Conservation (phyloP, 2,797 vertebrate species). For the Gymnopithys bicolor region DNA sequence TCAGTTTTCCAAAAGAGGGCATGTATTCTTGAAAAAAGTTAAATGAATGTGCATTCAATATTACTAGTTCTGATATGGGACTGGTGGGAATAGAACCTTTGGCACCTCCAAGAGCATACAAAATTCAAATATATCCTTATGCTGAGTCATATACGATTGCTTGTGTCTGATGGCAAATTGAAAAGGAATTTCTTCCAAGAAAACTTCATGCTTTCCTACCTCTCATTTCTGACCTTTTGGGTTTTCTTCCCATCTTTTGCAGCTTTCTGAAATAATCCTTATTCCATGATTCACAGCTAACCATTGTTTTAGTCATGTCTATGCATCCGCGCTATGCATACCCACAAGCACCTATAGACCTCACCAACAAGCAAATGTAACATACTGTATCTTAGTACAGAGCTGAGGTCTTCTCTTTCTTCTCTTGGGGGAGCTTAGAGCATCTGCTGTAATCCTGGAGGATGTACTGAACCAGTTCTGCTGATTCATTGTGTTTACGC, state of each 20-base stretch:
- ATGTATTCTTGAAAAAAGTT: neutral
- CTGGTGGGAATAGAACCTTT: neutral
- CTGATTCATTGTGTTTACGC: conserved; percentile 14
- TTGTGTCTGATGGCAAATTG: neutral
- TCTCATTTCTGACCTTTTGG: neutral
- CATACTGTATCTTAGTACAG: neutral
- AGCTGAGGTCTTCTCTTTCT: neutral
- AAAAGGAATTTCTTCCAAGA: neutral
- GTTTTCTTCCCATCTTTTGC: neutral
- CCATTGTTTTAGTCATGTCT: neutral
- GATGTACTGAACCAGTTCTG: neutral
- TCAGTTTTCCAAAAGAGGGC: neutral
- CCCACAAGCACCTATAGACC: neutral
- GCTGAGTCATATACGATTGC: neutral
- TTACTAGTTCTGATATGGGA: neutral
- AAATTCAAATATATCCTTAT: neutral
- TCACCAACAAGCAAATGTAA: neutral
- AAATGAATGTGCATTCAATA: neutral
- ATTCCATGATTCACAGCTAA: neutral
- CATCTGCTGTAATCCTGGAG: neutral
- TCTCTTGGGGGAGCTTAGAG: neutral
- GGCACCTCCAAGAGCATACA: rapidly evolving
- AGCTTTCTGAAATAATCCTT: neutral
- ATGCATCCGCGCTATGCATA: rapidly evolving
- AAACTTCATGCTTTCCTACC: neutral